Evolutionary conservation across 2,888 invertebrate genomes (phyloP).

Genomic region (Lithophane socia): DNA sequence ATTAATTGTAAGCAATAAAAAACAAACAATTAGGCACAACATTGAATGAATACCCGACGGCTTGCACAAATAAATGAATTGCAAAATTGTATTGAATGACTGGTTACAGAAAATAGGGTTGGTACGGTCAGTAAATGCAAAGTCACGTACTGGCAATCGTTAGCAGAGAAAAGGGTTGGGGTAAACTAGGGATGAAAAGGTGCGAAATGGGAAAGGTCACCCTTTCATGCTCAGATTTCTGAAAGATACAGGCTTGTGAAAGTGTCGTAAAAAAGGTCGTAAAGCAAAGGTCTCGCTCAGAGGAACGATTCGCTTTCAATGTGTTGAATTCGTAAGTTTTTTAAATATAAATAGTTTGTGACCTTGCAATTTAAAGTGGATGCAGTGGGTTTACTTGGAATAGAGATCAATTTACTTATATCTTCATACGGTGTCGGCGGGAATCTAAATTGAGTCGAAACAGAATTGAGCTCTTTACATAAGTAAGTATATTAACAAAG

Average conservation of each 20-base stretch:
- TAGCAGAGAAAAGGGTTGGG: slow-evolving; percentile 28
- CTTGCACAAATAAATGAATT: slow-evolving; percentile 14
- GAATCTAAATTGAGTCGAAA: neutral
- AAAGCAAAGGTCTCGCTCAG: slow-evolving; percentile 5
- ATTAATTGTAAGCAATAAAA: slow-evolving; percentile 17
- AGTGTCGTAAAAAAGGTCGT: slow-evolving; percentile 4
- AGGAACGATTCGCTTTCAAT: slow-evolving; percentile 1
- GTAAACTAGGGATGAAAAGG: slow-evolving; percentile 11
- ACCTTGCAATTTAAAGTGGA: neutral
- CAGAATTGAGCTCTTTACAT: neutral
- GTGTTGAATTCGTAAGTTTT: neutral
- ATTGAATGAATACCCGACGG: neutral
- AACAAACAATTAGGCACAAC: neutral
- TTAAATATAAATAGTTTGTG: neutral
- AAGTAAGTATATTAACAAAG: neutral
- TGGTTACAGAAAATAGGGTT: slow-evolving; percentile 14
- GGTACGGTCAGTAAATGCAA: slow-evolving; percentile 25
- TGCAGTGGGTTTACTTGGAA: neutral
- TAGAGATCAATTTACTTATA: neutral
- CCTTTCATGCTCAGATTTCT: slow-evolving; percentile 35
- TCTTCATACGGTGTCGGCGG: neutral
- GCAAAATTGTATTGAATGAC: neutral
- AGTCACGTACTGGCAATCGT: slow-evolving; percentile 49
- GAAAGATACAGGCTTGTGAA: slow-evolving; percentile 33
- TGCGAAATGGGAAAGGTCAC: slow-evolving; percentile 43